Conservation (phyloP, 2,113 vertebrate genomes). For the Urocitellus parryii region DNA sequence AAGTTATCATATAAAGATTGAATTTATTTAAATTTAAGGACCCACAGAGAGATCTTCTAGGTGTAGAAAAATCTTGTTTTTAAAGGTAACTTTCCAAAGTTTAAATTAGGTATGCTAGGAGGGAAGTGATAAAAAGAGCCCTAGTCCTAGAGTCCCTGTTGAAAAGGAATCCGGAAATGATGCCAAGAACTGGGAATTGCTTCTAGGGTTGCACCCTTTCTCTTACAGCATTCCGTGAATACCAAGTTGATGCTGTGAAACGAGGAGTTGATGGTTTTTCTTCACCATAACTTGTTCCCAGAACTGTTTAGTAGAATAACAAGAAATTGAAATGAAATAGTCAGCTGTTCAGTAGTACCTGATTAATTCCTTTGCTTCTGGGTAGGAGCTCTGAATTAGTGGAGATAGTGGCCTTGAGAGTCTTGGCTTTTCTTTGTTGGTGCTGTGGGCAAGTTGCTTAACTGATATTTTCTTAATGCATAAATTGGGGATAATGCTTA, state of each 20-base stretch:
- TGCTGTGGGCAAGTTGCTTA: conserved; percentile 51
- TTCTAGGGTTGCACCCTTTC: conserved; percentile 10
- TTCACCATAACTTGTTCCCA: conserved; percentile 7
- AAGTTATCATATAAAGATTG: background rate
- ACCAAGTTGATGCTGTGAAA: background rate
- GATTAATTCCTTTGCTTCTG: background rate
- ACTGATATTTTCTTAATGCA: conserved; percentile 29
- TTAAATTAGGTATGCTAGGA: background rate
- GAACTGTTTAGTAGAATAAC: conserved; percentile 34
- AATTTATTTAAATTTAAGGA: conserved; percentile 42
- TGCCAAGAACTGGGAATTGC: background rate
- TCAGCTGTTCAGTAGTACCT: background rate
- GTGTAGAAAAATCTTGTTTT: conserved; percentile 37
- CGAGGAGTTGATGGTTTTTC: conserved; percentile 14
- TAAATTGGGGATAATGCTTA: conserved; percentile 54
- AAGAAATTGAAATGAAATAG: conserved; percentile 28
- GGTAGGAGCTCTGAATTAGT: background rate
- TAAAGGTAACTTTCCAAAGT: conserved; percentile 44
- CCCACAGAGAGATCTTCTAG: background rate
- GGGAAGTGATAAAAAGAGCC: background rate
- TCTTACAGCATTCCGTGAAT: conserved; percentile 36
- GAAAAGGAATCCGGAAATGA: conserved; percentile 28
- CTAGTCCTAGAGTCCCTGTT: background rate
- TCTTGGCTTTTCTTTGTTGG: conserved; percentile 31
- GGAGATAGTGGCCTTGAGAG: conserved; percentile 6